Evolutionary conservation across 2,797 vertebrate species (phyloP), one percentile per base, ranked within the genome.

Genomic region (Pitangus sulphuratus): DNA sequence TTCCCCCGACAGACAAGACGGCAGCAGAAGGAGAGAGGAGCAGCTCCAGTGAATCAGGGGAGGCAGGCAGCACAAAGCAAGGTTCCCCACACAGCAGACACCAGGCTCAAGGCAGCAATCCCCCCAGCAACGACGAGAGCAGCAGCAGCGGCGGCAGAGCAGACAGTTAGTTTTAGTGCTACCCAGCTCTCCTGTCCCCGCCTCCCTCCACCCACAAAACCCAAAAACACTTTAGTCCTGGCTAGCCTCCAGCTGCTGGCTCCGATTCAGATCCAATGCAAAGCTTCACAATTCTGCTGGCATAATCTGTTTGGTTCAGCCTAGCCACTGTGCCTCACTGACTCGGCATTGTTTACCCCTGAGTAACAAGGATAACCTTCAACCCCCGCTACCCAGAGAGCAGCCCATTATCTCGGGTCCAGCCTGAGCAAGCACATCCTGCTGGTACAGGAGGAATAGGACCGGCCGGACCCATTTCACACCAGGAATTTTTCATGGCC

Each of bases 201-300:
- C 97, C 97, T 92, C 86, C 84, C 91, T 93, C 95, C 84, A 88
- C 90, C 97, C 96, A 96, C 95, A 94, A 97, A 97, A 97, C 97
- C 97, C 94, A 94, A 95, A 97, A 97, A 97, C 98, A 98, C 97
- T 97, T 97, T 97, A 96, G 96, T 97, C 95, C 98, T 99, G 99
- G 99, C 99, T 94, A 39, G 95, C 89, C 96, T 98, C 99, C 99
- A 99, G 97, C 97, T 97, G 97, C 98, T 98, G 97, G 98, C 98
- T 97, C 98, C 97, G 96, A 98, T 98, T 98, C 98, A 98, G 98
- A 99, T 98, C 98, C 96, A 66, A 88, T 90, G 93, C 96, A 97
- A 97, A 98, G 98, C 96, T 96, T 72, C 94, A 61, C 93, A 96
- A 97, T 96, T 97, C 96, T 98, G 98, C 98, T 98, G 97, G 97